These are phyloP conservation scores for Rhinopithecus roxellana DNA, from an alignment of 2,113 vertebrate species.

Conservation along the genomic window DNA sequence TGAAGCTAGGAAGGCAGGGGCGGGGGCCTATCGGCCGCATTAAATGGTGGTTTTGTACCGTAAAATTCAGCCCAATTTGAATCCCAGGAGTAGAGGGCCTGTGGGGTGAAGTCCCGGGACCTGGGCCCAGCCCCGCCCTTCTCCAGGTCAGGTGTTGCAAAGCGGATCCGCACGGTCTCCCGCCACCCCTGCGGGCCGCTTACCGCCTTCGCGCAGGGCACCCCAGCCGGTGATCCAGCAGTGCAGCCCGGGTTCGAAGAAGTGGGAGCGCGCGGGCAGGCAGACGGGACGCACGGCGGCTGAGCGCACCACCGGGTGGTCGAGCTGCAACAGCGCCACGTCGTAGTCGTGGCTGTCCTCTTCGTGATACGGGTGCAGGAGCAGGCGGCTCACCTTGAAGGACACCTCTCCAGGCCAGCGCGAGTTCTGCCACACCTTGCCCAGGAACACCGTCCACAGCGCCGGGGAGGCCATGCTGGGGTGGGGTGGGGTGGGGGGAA, in stretches of 20 bases:
- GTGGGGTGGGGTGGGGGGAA: not conserved
- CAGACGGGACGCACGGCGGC: conserved; percentile 88
- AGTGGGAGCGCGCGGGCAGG: conserved; percentile 90
- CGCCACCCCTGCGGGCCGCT: not conserved
- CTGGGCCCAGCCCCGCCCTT: not conserved
- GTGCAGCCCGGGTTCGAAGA: conserved; percentile 88
- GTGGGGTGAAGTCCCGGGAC: not conserved
- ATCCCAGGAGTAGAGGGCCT: not conserved
- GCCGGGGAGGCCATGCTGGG: conserved; percentile 87
- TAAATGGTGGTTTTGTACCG: not conserved
- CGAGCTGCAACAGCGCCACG: conserved; percentile 92
- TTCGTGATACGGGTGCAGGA: conserved; percentile 93
- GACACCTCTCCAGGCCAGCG: conserved; percentile 88
- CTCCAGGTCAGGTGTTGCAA: no score
- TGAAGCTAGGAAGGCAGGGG: not conserved
- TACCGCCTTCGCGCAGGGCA: conserved; percentile 89
- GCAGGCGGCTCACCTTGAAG: conserved; percentile 88
- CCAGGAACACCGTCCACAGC: conserved; percentile 92
- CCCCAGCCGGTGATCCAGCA: conserved; percentile 99
- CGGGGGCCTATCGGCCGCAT: accelerated
- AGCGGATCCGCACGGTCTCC: accelerated
- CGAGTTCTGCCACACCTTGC: conserved; percentile 87
- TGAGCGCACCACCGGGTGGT: conserved; percentile 85
- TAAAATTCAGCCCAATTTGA: not conserved
- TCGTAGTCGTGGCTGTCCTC: conserved; percentile 93